Evolutionary conservation across 2,797 vertebrate genomes (phyloP), one percentile per base, ranked within the genome.

Genomic region (Manis pentadactyla): DNA sequence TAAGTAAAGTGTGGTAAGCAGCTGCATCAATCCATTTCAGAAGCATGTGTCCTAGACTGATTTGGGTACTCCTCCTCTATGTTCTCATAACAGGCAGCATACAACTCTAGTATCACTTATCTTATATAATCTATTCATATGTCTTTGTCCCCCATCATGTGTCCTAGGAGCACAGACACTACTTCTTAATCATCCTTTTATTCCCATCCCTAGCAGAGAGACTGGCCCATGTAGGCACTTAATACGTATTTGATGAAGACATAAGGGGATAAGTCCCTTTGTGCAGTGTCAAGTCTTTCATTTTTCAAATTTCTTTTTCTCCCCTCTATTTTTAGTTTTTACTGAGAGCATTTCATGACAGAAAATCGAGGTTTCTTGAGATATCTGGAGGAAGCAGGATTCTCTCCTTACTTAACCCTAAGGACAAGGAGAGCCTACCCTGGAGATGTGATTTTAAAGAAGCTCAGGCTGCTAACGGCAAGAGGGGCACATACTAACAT

Each of bases 331-430:
- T 95, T 86, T 46, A 59, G 85, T 79, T 87, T 75, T 94, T 79
- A 90, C 39, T 68, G 49, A 96, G 69, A 87, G 77, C n/a, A 85
- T 66, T 78, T 94, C 78, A 78, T 77, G 82, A 77, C 34, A 82
- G 46, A 46, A 94, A 96, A 87, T 59, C 15, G 53, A 46, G 23
- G 42, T 73, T 73, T 82, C 81, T 92, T 84, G 57, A 93, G 13
- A 69, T 71, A 49, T 42, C 15, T 55, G 19, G 46, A 97, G 61
- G 51, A 90, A 83, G 23, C 7, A 83, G 37, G 49, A 96, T 64
- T 96, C 74, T 89, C 75, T 84, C 57, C 79, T 79, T 88, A 88
- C 79, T 83, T 88, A 88, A 90, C 27, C 25, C 12, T 27, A 89
- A 94, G 27, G 29, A 83, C 66, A 31, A 55, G 18, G 11, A n/a